Percentiles rank a stretch among this genome's conserved stretches.
These are phyloP conservation scores for Orthosia incerta DNA, from an alignment of 2,888 invertebrate genomes.

Conservation along the genomic window DNA sequence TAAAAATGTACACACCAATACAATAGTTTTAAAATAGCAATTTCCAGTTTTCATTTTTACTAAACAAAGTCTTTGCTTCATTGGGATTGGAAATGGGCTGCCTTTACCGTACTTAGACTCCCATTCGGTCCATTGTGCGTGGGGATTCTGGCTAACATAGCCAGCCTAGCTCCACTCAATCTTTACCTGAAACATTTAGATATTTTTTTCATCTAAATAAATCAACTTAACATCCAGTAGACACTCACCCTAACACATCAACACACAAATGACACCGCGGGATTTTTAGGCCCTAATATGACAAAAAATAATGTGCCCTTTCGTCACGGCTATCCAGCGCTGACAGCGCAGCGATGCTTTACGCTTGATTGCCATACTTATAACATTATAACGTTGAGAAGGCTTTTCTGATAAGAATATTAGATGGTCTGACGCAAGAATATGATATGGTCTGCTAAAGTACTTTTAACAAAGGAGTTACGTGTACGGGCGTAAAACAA, in stretches of 20 bases:
- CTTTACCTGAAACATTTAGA: too few relatives aligned
- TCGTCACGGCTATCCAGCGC: conserved; percentile 41
- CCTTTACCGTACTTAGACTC: too few relatives aligned
- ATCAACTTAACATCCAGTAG: neutral
- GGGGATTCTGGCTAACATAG: too few relatives aligned
- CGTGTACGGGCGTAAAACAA: neutral
- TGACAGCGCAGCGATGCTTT: conserved; percentile 63
- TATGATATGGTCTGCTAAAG: conserved; percentile 9
- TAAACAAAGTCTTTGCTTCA: too few relatives aligned
- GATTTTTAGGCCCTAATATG: conserved; percentile 48
- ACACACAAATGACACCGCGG: conserved; percentile 45
- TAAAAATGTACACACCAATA: too few relatives aligned
- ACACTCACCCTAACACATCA: conserved; percentile 32
- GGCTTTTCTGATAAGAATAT: conserved; percentile 53
- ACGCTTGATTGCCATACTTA: conserved; percentile 42
- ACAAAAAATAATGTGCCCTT: conserved; percentile 61
- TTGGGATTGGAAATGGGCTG: too few relatives aligned
- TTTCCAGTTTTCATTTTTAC: too few relatives aligned
- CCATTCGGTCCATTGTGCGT: too few relatives aligned
- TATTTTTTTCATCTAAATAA: too few relatives aligned
- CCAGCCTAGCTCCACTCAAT: too few relatives aligned
- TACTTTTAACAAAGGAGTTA: neutral
- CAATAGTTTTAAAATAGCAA: too few relatives aligned
- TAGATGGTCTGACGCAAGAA: conserved; percentile 20
- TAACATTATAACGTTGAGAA: conserved; percentile 2